A percentile compares a stretch with the other conserved stretches of the same genome.
Conservation (phyloP, 35 echinoderm and acorn worm genomes). For the Eucidaris tribuloides region DNA sequence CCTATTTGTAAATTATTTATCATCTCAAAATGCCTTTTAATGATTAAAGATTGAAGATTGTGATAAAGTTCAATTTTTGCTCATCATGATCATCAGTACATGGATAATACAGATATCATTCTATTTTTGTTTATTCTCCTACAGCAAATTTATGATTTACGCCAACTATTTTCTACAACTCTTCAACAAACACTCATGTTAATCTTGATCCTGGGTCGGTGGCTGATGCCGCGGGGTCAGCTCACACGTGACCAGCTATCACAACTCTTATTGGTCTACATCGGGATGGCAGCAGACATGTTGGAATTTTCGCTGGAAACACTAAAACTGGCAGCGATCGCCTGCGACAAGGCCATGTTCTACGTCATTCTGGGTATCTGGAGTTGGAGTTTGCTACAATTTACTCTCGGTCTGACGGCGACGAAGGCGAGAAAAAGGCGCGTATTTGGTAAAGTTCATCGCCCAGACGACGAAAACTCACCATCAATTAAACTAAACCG, state of each 20-base stretch:
- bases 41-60: not conserved
- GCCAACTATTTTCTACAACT: slow-evolving; percentile 30
- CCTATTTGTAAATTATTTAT: not conserved
- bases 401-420: slow-evolving; percentile 70
- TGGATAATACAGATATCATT: not conserved
- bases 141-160: slow-evolving; percentile 53
- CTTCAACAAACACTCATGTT: slow-evolving; percentile 91
- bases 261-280: slow-evolving; percentile 81
- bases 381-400: slow-evolving; percentile 84
- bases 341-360: slow-evolving; percentile 53
- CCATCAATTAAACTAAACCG: not conserved
- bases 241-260: slow-evolving; percentile 86
- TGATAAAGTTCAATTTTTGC: not conserved
- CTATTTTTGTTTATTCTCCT: not conserved
- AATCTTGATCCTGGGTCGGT: slow-evolving; percentile 73
- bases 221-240: slow-evolving; percentile 78
- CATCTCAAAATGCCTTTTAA: not conserved
- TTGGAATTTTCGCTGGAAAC: slow-evolving; percentile 90
- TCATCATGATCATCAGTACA: not conserved
- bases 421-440: slow-evolving; percentile 71
- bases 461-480: slow-evolving; percentile 9
- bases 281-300: slow-evolving; percentile 97
- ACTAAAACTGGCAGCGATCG: slow-evolving; percentile 54
- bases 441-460: slow-evolving; percentile 45
- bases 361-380: slow-evolving; percentile 57